Evolutionary conservation across 2,113 vertebrate species (phyloP).

Genomic region (Steatornis caripensis): DNA sequence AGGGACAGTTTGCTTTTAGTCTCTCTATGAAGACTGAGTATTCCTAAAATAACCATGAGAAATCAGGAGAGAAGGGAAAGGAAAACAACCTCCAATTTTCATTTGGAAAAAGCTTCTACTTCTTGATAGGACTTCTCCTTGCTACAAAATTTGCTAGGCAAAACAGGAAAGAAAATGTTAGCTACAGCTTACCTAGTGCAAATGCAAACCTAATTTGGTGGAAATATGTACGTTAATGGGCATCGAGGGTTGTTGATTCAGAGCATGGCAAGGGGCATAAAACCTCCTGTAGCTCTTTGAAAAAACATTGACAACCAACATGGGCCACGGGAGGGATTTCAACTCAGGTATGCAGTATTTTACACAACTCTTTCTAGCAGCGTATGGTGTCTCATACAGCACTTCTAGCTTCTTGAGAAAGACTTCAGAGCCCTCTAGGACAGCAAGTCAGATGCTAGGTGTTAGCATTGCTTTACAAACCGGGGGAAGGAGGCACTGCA

Average conservation of each 20-base stretch:
- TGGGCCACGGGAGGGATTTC: background rate
- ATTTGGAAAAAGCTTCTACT: background rate
- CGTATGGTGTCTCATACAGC: background rate
- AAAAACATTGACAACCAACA: background rate
- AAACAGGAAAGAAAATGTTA: background rate
- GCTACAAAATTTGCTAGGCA: background rate
- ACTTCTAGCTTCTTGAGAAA: background rate
- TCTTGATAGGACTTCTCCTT: background rate
- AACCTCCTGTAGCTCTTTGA: background rate
- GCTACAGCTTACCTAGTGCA: background rate
- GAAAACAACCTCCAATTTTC: background rate
- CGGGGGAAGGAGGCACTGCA: accelerated
- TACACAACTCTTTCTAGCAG: background rate
- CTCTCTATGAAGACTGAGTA: background rate
- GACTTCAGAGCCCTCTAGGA: background rate
- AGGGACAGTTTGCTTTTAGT: background rate
- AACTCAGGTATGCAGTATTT: background rate
- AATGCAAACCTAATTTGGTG: background rate
- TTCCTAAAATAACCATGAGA: background rate
- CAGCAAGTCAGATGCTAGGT: background rate
- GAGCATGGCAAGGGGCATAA: background rate
- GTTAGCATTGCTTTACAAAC: background rate
- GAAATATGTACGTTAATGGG: background rate
- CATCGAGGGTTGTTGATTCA: background rate
- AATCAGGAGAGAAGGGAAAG: background rate